A percentile compares a stretch with the other conserved stretches of the same genome.
Conservation (phyloP, 2,797 vertebrate species). For the Steatocranus sp. region DNA sequence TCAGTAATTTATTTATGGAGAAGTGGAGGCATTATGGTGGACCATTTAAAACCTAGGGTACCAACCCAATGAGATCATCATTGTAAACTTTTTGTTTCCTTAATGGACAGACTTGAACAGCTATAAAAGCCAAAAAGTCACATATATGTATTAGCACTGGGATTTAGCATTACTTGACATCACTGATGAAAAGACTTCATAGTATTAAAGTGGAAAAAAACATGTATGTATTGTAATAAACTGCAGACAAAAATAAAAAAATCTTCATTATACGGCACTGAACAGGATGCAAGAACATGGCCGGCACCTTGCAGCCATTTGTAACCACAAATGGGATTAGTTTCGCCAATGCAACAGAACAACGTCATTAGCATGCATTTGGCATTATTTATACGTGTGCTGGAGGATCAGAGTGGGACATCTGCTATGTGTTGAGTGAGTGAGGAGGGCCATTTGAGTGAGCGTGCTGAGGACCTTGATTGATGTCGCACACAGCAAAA, state of each 20-base stretch:
- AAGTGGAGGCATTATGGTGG: background rate
- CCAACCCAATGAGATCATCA: background rate
- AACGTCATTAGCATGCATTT: slow-evolving; percentile 64
- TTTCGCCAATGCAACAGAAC: slow-evolving; percentile 49
- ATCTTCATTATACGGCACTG: background rate
- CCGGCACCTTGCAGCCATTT: slow-evolving; percentile 21
- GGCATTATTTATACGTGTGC: slow-evolving; percentile 53
- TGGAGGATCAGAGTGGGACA: slow-evolving; percentile 60
- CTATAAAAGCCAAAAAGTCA: background rate
- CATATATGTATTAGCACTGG: background rate
- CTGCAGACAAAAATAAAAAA: background rate
- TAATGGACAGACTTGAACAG: background rate
- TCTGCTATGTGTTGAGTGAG: slow-evolving; percentile 71
- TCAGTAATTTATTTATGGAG: background rate
- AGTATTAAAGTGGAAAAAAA: background rate
- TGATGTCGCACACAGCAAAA: slow-evolving; percentile 63
- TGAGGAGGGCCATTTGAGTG: slow-evolving; percentile 62
- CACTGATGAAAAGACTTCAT: background rate
- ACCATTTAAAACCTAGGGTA: background rate
- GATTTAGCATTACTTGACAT: background rate
- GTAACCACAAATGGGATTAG: slow-evolving; percentile 25
- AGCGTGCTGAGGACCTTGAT: slow-evolving; percentile 63
- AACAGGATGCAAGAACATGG: background rate
- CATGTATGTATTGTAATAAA: background rate
- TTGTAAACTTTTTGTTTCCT: background rate